Percentiles rank a stretch among this genome's conserved stretches.
Evolutionary conservation across 2,113 vertebrate species (phyloP).

Genomic region (Otocyon megalotis): DNA sequence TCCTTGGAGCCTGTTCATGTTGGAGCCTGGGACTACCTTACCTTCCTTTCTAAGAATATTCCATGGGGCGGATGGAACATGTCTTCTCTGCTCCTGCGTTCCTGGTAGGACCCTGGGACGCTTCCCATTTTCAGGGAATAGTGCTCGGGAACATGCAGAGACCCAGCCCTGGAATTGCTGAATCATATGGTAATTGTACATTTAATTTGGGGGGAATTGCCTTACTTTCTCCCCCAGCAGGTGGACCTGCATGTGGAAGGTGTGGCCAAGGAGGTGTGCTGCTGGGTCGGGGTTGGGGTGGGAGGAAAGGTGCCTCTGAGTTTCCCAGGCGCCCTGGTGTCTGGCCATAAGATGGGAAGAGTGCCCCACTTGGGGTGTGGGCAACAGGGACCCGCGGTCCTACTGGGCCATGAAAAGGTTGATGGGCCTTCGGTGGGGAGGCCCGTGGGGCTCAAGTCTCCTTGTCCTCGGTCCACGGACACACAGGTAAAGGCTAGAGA

Average conservation of each 20-base stretch:
- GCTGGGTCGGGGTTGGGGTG: background rate
- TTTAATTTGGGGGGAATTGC: background rate
- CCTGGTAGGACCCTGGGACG: rapidly evolving
- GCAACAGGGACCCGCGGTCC: background rate
- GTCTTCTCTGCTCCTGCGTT: background rate
- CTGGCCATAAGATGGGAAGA: background rate
- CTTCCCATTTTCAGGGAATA: background rate
- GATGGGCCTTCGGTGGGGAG: background rate
- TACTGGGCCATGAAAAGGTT: background rate
- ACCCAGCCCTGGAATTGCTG: background rate
- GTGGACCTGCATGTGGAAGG: background rate
- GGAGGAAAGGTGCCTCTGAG: background rate
- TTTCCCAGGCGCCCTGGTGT: background rate
- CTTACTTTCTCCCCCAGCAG: rapidly evolving
- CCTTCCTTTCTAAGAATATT: too few relatives aligned
- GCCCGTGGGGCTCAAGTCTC: background rate
- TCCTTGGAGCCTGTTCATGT: background rate
- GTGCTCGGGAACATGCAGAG: background rate
- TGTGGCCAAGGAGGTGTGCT: rapidly evolving
- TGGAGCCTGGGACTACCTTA: too few relatives aligned
- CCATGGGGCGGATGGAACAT: too few relatives aligned
- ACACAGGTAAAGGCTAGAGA: background rate
- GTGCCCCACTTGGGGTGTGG: background rate
- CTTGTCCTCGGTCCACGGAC: background rate
- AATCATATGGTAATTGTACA: too few relatives aligned